phyloP scores from a whole-genome alignment of 2,113 vertebrate genomes.

The Perca schrenkii region DNA sequence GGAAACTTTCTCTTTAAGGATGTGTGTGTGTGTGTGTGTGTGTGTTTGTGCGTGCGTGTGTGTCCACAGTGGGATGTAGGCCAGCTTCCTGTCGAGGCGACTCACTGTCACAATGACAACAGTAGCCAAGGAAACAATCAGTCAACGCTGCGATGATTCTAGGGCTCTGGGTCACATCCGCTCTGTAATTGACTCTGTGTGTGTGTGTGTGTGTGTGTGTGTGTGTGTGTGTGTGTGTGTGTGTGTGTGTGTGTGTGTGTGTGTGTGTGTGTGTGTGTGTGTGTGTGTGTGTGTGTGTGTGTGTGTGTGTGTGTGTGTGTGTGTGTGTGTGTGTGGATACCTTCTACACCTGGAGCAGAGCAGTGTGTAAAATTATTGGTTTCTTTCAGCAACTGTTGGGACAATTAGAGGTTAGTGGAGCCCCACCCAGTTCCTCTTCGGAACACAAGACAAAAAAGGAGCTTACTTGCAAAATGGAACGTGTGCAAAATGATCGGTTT shows the following conservation, averaged over 20 bases:
- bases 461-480: no score
- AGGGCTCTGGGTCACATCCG: constrained; percentile 21
- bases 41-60: background rate
- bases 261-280: constrained; percentile 13
- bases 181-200: constrained; percentile 23
- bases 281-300: constrained; percentile 13
- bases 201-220: constrained; percentile 21
- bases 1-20: background rate
- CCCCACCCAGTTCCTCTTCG: background rate
- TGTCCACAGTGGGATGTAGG: background rate
- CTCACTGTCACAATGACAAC: constrained; percentile 40
- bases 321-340: background rate
- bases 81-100: constrained; percentile 39
- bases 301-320: constrained; percentile 7
- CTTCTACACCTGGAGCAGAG: constrained; percentile 27
- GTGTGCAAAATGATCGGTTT: no score
- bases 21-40: background rate
- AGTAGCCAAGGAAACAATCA: constrained; percentile 43
- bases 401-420: constrained; percentile 26
- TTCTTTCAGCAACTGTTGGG: constrained; percentile 10
- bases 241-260: constrained; percentile 9
- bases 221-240: constrained; percentile 15
- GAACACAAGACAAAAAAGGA: no score
- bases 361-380: constrained; percentile 40
- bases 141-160: constrained; percentile 31